Evolutionary conservation across 2,888 invertebrate species (phyloP), one percentile per base, ranked within the genome.

Genomic region (Xanthorhoe designata): DNA sequence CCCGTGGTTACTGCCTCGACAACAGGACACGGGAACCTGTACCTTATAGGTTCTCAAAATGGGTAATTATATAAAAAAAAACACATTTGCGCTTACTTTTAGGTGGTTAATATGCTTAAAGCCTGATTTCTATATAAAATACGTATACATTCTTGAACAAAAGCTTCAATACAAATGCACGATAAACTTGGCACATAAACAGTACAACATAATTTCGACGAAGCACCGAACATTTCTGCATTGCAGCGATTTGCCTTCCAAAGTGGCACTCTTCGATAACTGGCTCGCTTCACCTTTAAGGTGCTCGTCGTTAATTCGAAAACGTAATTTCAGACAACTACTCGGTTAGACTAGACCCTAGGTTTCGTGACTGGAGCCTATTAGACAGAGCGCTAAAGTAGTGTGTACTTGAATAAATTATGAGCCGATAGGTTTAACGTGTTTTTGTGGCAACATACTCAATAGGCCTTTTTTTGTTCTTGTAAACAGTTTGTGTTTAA

Each of bases 251-350:
- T 66, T 60, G 42, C 60, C 56, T 64, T 59, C 54, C 38, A 67
- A 61, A 73, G 69, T 64, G 69, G 66, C 64, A 69, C 66, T 58
- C 64, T 66, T 64, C 49, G 64, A 68, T 72, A 69, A 69, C 68
- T 59, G 60, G 61, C 49, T 69, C 15, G 56, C 58, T 66, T 59
- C 65, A 66, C 58, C 64, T 69, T 69, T 47, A 61, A 60, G 67
- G 60, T 60, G 61, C 68, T 62, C 57, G 63, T 72, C 61, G 68
- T 71, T 70, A 68, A 68, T 67, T 69, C 65, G 61, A 69, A 64
- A 60, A 62, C 71, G 66, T 71, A 68, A 72, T 71, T 71, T 66
- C 60, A 74, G 67, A 65, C 65, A 70, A 69, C 69, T 66, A 69
- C 29, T 42, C 13, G 38, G 59, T 61, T 53, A 42, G 55, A 56